Base-by-base conservation (phyloP, 2,113 vertebrate genomes). In the Oreochromis aureus region DNA sequence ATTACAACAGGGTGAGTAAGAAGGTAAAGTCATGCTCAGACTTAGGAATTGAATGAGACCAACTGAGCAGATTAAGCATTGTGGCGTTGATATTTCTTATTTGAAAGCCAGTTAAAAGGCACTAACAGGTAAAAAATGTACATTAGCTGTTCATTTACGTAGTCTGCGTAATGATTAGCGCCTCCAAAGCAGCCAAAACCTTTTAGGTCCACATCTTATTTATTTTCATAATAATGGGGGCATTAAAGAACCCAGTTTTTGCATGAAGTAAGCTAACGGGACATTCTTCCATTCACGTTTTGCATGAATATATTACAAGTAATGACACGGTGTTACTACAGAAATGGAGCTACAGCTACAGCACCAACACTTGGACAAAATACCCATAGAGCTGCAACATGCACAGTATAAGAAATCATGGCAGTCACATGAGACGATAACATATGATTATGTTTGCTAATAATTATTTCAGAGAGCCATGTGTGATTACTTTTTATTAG, bases 131-230 rank as follows among this genome's bases (percentile, higher is more conserved):
- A 24, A 71, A 46, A 44, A 44, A 27, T 71, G 39, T 71, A 44
- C 36, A 24, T 13, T 16, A 71, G 39, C 66, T 71, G 5, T 44
- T 24, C n/a, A 24, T 71, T 71, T 71, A 44, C 39, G 34, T 39
- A 7, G 0, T 22, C 0, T 66, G n/a, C 66, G 12, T 44, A 22
- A 2, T 24, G 66, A 41, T 44, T 41, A 71, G 36, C 1, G 4
- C 63, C 19, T 39, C n/a, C 36, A 44, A 71, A 44, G 66, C 39
- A 44, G n/a, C 39, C 36, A 16, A 44, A 71, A 1, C n/a, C 1
- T 44, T 71, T 44, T 46, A 46, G 66, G 12, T 22, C 5, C 39
- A 46, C 39, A 46, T 44, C 36, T 24, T 4, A 44, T 71, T 6
- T 44, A 16, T 71, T 44, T 71, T 41, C n/a, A 44, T 71, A 44